These are phyloP conservation scores for Maniola jurtina DNA, from an alignment of 1,140 invertebrate species.

Conservation along the genomic window DNA sequence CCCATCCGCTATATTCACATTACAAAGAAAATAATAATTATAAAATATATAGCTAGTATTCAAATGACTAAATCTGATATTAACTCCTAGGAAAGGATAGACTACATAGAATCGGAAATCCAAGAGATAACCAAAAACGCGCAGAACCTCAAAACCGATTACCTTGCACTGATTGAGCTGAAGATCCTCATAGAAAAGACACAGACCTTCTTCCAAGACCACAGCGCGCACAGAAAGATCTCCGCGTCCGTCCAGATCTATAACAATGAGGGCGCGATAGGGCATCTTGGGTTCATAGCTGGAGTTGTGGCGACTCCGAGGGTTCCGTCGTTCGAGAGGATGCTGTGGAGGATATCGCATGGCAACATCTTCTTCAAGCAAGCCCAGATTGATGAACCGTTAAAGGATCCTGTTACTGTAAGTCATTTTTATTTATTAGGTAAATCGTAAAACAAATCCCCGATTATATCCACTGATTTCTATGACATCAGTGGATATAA, in stretches of 20 bases:
- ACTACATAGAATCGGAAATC: conserved; percentile 93
- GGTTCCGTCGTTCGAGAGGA: conserved; percentile 88
- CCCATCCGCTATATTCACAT: no score
- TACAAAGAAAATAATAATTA: no score
- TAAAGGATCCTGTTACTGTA: conserved; percentile 94
- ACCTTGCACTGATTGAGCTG: conserved; percentile 92
- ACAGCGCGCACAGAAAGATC: conserved; percentile 78
- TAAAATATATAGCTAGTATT: no score
- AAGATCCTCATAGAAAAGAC: conserved; percentile 94
- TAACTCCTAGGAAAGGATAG: conserved; percentile 86
- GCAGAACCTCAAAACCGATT: conserved; percentile 93
- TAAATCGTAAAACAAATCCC: no score
- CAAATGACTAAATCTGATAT: not conserved
- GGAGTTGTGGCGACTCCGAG: conserved; percentile 84
- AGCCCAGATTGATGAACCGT: conserved; percentile 86
- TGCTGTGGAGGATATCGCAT: conserved; percentile 92
- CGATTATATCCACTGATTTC: no score
- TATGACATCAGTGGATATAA: no score
- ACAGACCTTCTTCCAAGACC: conserved; percentile 93
- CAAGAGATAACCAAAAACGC: conserved; percentile 94
- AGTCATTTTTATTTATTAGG: conserved; percentile 41
- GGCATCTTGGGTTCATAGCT: conserved; percentile 81
- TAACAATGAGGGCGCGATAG: conserved; percentile 88
- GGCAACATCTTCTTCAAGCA: conserved; percentile 92
- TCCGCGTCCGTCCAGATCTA: conserved; percentile 85